phyloP scores from a whole-genome alignment of 2,113 vertebrate species.

The Mastomys coucha region DNA sequence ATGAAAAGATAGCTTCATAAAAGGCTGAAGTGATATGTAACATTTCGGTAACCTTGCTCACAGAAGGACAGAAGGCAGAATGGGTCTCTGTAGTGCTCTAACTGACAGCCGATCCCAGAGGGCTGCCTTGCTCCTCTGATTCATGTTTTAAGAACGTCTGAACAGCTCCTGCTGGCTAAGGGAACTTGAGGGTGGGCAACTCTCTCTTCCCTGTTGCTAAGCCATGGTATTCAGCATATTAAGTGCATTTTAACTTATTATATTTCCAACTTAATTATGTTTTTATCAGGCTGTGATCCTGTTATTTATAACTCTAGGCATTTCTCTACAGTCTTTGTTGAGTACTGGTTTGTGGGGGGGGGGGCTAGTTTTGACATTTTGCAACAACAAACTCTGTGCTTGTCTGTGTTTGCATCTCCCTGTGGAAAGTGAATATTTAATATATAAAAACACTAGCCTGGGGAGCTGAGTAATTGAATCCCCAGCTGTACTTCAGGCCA shows the following conservation, averaged over 20 bases:
- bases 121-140: background rate
- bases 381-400: slow-evolving; percentile 54
- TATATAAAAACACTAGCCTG: slow-evolving; percentile 33
- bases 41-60: background rate
- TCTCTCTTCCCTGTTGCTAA: background rate
- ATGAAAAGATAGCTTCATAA: slow-evolving; percentile 38
- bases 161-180: background rate
- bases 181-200: background rate
- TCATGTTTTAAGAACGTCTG: background rate
- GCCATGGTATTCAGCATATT: background rate
- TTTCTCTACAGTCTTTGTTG: background rate
- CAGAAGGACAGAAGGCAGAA: background rate
- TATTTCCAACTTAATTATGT: background rate
- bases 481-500: background rate
- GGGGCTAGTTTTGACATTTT: background rate
- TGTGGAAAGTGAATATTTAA: slow-evolving; percentile 53
- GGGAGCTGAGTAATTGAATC: slow-evolving; percentile 57
- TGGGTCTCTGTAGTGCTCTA: background rate
- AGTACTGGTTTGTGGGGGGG: background rate
- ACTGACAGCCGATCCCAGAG: background rate
- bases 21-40: slow-evolving; percentile 37
- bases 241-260: background rate
- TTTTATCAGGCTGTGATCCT: background rate
- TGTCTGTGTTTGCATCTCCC: slow-evolving; percentile 21
- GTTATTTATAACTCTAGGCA: background rate